Conservation (phyloP, 2,113 vertebrate genomes). For the Brachirus orientalis region DNA sequence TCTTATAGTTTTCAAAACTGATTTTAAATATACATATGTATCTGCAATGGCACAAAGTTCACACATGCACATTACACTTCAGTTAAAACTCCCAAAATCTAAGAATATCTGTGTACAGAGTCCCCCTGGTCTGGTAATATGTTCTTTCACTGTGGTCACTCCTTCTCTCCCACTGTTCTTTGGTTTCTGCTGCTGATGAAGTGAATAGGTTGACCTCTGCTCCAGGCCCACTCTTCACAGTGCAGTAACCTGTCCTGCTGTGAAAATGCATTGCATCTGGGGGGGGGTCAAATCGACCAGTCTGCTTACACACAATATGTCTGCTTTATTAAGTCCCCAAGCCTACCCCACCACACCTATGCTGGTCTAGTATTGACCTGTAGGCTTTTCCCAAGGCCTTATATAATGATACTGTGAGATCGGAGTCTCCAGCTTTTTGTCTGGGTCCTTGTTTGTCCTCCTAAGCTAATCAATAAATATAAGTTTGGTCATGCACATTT, state of each 20-base stretch:
- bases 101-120: constrained; percentile 31
- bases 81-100: background rate
- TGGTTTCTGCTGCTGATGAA: constrained; percentile 70
- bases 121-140: constrained; percentile 69
- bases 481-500: constrained; percentile 43
- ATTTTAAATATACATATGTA: too few relatives aligned
- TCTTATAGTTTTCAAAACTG: too few relatives aligned
- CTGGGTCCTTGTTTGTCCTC: constrained; percentile 64
- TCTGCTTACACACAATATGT: constrained; percentile 73
- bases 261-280: constrained; percentile 77
- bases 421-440: constrained; percentile 59
- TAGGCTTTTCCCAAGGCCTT: constrained; percentile 72
- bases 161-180: constrained; percentile 69
- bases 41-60: too few relatives aligned
- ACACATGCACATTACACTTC: too few relatives aligned
- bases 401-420: constrained; percentile 67
- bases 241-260: constrained; percentile 69
- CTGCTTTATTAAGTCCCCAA: constrained; percentile 76
- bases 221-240: constrained; percentile 61
- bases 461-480: constrained; percentile 64
- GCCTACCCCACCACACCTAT: constrained; percentile 44
- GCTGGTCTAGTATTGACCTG: constrained; percentile 71
- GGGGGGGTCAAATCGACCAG: constrained; percentile 74
- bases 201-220: constrained; percentile 75
- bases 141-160: constrained; percentile 47